phyloP scores from a whole-genome alignment of 1,140 invertebrate species.

The Bombus breviceps region DNA sequence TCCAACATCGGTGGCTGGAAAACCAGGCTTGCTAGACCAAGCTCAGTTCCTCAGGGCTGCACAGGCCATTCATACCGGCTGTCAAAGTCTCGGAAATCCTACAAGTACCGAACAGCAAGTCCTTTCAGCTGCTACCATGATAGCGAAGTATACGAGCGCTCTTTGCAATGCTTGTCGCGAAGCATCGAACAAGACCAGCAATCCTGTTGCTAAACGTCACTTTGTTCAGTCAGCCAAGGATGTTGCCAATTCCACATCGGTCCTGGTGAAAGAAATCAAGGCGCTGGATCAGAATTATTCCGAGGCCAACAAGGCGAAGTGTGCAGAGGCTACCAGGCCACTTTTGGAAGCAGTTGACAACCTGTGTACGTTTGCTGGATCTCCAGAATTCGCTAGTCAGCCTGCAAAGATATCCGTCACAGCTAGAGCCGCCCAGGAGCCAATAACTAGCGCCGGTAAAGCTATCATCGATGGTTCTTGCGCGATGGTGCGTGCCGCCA shows the following conservation, averaged over 20 bases:
- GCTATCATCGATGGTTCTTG: slow-evolving; percentile 93
- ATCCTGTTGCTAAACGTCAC: slow-evolving; percentile 96
- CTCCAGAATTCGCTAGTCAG: slow-evolving; percentile 95
- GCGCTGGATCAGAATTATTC: slow-evolving; percentile 93
- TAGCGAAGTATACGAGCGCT: slow-evolving; percentile 98
- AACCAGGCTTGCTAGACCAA: slow-evolving; percentile 95
- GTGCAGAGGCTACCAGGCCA: slow-evolving; percentile 92
- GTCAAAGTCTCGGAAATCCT: slow-evolving; percentile 90
- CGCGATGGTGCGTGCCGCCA: slow-evolving; percentile 95
- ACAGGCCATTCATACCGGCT: slow-evolving; percentile 94
- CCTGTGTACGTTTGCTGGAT: slow-evolving; percentile 95
- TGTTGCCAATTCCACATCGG: slow-evolving; percentile 97
- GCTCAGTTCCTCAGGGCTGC: slow-evolving; percentile 94
- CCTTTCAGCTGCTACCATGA: slow-evolving; percentile 94
- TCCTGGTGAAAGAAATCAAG: slow-evolving; percentile 97
- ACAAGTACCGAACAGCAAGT: slow-evolving; percentile 92
- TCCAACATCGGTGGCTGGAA: slow-evolving; percentile 93
- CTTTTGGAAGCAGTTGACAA: slow-evolving; percentile 95
- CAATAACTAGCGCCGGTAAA: slow-evolving; percentile 92
- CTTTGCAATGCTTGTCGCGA: slow-evolving; percentile 97
- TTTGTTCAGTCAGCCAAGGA: slow-evolving; percentile 99
- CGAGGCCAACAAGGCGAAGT: slow-evolving; percentile 89
- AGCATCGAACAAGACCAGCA: slow-evolving; percentile 95
- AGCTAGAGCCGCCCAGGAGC: slow-evolving; percentile 91
- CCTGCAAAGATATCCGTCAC: slow-evolving; percentile 94